Percentiles rank a stretch among this genome's conserved stretches.
phyloP scores from a whole-genome alignment of 2,888 invertebrate species.

The Unio delphinus region DNA sequence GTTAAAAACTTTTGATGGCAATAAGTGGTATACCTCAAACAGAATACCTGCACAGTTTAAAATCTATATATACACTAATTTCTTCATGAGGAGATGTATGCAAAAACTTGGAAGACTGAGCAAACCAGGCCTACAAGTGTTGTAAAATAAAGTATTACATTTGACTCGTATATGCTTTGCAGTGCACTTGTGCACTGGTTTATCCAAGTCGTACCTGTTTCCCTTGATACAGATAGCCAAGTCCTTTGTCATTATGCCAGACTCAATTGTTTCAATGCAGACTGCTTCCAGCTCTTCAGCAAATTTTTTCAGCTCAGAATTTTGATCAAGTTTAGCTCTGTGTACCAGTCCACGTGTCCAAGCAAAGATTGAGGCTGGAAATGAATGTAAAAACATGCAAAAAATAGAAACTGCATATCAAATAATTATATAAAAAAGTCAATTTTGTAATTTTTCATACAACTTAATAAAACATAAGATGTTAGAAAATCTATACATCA shows the following conservation, averaged over 20 bases:
- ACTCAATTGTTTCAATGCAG: conserved; percentile 94
- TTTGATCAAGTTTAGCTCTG: conserved; percentile 93
- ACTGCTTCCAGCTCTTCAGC: conserved; percentile 90
- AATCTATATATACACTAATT: no score
- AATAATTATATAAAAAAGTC: no score
- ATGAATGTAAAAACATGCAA: conserved; percentile 1
- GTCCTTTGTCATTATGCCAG: conserved; percentile 98
- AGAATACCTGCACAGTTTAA: no score
- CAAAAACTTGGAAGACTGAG: background rate
- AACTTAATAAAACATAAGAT: no score
- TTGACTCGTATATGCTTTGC: no score
- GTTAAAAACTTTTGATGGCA: no score
- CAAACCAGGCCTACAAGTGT: background rate
- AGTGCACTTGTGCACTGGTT: background rate
- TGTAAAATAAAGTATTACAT: no score
- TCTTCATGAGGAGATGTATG: no score
- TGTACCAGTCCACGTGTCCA: conserved; percentile 96
- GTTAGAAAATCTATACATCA: no score
- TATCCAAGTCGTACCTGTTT: conserved; percentile 73
- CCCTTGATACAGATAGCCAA: conserved; percentile 98
- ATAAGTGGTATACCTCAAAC: no score
- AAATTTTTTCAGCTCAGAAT: conserved; percentile 83
- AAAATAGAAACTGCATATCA: no score
- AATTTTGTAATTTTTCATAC: no score
- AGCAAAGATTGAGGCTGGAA: conserved; percentile 92